phyloP scores from a whole-genome alignment of 2,113 vertebrate genomes.

The Crotalus horridus region DNA sequence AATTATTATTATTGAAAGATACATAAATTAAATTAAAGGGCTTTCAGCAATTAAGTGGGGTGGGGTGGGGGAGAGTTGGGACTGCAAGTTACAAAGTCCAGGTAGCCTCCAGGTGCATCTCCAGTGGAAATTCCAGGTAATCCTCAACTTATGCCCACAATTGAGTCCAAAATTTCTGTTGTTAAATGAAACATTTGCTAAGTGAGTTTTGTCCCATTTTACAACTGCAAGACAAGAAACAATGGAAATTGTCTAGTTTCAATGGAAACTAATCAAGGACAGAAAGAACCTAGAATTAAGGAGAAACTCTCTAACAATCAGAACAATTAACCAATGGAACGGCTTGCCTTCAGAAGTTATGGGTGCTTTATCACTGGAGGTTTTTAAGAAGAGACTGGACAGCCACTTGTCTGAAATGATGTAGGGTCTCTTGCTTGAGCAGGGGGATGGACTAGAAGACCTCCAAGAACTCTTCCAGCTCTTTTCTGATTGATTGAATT shows the following conservation, averaged over 20 bases:
- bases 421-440: not conserved
- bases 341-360: not conserved
- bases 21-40: not conserved
- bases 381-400: not conserved
- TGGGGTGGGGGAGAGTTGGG: not conserved
- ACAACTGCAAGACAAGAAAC: not conserved
- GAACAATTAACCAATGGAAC: not conserved
- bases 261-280: not conserved
- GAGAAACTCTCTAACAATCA: not conserved
- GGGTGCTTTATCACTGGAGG: not conserved
- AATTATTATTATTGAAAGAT: not conserved
- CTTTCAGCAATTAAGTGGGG: not conserved
- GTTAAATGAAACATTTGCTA: not conserved
- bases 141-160: not conserved
- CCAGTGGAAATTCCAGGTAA: not conserved
- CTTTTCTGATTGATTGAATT: too few relatives aligned
- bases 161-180: not conserved
- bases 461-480: too few relatives aligned
- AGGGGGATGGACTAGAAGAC: not conserved
- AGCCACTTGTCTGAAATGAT: not conserved
- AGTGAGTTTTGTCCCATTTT: not conserved
- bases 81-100: not conserved
- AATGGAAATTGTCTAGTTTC: not conserved
- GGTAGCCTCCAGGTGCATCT: not conserved
- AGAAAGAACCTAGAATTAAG: not conserved